phyloP scores from a whole-genome alignment of 2,797 vertebrate genomes.

The Sebastes elongatus region DNA sequence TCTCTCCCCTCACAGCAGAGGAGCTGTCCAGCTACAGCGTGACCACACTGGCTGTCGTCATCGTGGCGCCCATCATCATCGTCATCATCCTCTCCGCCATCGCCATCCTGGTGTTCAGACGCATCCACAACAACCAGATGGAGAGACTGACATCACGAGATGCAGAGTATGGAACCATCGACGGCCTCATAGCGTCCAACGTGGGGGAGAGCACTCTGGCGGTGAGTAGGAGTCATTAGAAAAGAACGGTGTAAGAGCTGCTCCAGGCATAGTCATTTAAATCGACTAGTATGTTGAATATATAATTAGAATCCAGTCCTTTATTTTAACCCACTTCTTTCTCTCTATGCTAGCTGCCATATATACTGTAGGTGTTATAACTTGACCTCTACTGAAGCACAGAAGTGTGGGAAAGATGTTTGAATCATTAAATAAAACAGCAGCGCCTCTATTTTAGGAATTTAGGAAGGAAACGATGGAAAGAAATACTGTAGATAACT shows the following conservation, averaged over 20 bases:
- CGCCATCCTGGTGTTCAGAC: slow-evolving; percentile 88
- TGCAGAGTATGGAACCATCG: slow-evolving; percentile 95
- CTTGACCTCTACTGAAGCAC: neutral
- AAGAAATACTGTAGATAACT: neutral
- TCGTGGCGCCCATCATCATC: slow-evolving; percentile 88
- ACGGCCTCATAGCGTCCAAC: slow-evolving; percentile 97
- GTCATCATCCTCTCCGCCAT: slow-evolving; percentile 88
- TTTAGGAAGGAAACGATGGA: neutral
- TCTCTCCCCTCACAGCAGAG: slow-evolving; percentile 71
- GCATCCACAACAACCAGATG: slow-evolving; percentile 91
- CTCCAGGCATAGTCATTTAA: neutral
- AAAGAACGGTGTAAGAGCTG: neutral
- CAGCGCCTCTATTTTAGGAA: neutral
- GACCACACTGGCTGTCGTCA: slow-evolving; percentile 87
- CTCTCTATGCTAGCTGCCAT: neutral
- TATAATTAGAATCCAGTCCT: neutral
- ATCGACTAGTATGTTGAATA: neutral
- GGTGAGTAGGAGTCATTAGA: slow-evolving; percentile 82
- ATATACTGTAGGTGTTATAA: neutral
- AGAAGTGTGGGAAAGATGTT: neutral
- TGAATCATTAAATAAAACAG: neutral
- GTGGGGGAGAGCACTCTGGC: slow-evolving; percentile 97
- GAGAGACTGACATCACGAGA: slow-evolving; percentile 92
- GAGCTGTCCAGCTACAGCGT: slow-evolving; percentile 86
- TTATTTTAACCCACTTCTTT: neutral